Evolutionary conservation across 2,888 invertebrate genomes (phyloP).

Genomic region (Bembecia ichneumoniformis): DNA sequence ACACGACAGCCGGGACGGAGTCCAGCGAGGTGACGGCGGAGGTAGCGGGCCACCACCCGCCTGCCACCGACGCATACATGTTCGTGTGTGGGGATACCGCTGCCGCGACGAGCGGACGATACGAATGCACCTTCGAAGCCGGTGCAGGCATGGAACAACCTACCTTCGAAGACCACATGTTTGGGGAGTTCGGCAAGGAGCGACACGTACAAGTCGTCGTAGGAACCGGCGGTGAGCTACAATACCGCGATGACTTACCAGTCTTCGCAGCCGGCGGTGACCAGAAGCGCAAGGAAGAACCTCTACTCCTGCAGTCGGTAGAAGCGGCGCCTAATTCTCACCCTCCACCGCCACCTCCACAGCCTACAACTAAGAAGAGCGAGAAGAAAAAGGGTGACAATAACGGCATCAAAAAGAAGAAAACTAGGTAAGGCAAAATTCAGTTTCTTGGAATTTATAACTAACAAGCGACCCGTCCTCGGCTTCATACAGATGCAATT

Average conservation of each 20-base stretch:
- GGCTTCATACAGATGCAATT: no score
- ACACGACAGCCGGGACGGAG: constrained; percentile 51
- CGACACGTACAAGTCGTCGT: constrained; percentile 64
- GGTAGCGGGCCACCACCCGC: constrained; percentile 64
- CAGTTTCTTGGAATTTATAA: no score
- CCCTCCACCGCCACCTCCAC: constrained; percentile 43
- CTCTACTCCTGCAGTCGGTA: constrained; percentile 50
- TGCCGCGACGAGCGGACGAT: constrained; percentile 39
- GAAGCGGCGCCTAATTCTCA: constrained; percentile 40
- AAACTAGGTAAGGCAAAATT: constrained; percentile 79
- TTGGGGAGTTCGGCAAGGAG: constrained; percentile 80
- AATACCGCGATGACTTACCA: constrained; percentile 61
- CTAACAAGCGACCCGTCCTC: no score
- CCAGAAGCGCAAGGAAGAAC: constrained; percentile 56
- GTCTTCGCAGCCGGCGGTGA: constrained; percentile 35
- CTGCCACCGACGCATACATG: constrained; percentile 62
- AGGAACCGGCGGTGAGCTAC: constrained; percentile 63
- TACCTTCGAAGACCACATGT: constrained; percentile 84
- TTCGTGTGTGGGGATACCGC: constrained; percentile 59
- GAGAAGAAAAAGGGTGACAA: constrained; percentile 87
- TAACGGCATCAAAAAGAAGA: constrained; percentile 92
- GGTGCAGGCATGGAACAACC: constrained; percentile 75
- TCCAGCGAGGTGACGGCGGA: constrained; percentile 58
- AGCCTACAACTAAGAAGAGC: constrained; percentile 76
- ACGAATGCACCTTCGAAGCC: constrained; percentile 59